Evolutionary conservation across 2,888 invertebrate genomes (phyloP), one percentile per base, ranked within the genome.

Genomic region (Apodemia zela): DNA sequence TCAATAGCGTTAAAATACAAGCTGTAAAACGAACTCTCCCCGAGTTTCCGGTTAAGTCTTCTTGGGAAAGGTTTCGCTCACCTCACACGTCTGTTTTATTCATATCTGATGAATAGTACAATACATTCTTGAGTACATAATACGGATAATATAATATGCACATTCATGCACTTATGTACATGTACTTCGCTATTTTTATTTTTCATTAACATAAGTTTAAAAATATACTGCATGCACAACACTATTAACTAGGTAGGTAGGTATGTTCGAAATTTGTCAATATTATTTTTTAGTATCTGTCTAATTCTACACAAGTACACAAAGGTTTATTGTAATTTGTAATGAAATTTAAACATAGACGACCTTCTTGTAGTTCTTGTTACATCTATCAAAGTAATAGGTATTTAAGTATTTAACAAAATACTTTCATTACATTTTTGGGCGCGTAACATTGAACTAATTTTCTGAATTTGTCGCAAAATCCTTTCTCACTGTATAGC

Each of bases 1-100:
- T 87, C 84, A 88, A 89, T 87, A 82, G 86, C 85, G 75, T 79
- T 84, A 82, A 82, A 83, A 77, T 80, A 78, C 77, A 78, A 68
- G 77, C 80, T 80, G 78, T 80, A 80, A 84, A 84, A 84, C 70
- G 79, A 85, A 83, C 78, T 85, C 84, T 85, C 81, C 75, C 75
- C 73, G 73, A 75, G 80, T 83, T 86, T 89, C 88, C 87, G 85
- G 66, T 68, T 71, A 67, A 70, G 65, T 67, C 67, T 71, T 79
- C 76, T 79, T 81, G 76, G 78, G 77, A 82, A 83, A 82, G 73
- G 80, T 76, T 79, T 75, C 62, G 71, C 72, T 75, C 72, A 73
- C 67, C 72, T 71, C 71, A 73, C 67, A 68, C 69, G 66, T 67
- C 66, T 67, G 65, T 66, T 78, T 78, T 74, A 76, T 73, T 77